Conservation (phyloP, 2,888 invertebrate species). For the Agonopterix heracliana region DNA sequence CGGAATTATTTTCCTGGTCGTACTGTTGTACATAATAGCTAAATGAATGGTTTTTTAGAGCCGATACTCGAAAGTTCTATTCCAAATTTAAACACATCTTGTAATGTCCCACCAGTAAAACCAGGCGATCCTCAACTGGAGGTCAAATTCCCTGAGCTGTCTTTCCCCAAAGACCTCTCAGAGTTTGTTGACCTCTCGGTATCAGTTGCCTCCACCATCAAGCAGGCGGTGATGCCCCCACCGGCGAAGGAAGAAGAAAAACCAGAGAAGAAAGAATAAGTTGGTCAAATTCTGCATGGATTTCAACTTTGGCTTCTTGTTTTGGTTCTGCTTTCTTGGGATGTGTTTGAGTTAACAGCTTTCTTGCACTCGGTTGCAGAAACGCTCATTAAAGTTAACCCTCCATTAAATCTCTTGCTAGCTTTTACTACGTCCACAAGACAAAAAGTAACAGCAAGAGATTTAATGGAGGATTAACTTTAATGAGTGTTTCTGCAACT, state of each 20-base stretch:
- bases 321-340: neutral
- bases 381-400: too few species aligned
- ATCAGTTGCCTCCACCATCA: slow-evolving; percentile 56
- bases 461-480: too few species aligned
- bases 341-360: neutral
- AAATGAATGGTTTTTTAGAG: too few species aligned
- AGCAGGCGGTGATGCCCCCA: slow-evolving; percentile 67
- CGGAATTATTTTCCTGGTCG: too few species aligned
- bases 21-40: too few species aligned
- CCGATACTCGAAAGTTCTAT: too few species aligned
- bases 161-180: slow-evolving; percentile 76
- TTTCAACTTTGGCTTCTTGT: neutral
- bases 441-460: too few species aligned
- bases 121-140: slow-evolving; percentile 81
- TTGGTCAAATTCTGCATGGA: slow-evolving; percentile 18
- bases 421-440: too few species aligned
- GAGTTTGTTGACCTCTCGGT: slow-evolving; percentile 68
- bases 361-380: too few species aligned
- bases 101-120: slow-evolving; percentile 66
- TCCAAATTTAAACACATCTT: too few species aligned
- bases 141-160: slow-evolving; percentile 75
- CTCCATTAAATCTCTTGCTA: too few species aligned
- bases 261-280: slow-evolving; percentile 58
- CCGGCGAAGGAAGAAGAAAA: slow-evolving; percentile 46
- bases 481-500: too few species aligned